Percentiles rank a stretch among this genome's conserved stretches.
phyloP scores from a whole-genome alignment of 2,113 vertebrate genomes.

The Sebastes schlegelii region DNA sequence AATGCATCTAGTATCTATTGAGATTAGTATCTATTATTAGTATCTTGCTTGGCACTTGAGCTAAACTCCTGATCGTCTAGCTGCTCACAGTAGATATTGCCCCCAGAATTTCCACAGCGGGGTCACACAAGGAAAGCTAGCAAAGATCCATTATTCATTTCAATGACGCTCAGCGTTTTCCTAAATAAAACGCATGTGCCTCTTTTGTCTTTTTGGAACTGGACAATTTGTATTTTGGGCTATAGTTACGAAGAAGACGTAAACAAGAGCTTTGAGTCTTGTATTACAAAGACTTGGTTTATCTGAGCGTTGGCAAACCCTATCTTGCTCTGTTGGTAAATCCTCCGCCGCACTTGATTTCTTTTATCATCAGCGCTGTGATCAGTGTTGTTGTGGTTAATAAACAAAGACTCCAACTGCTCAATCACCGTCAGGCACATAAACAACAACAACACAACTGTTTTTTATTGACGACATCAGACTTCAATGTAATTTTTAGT shows the following conservation, averaged over 20 bases:
- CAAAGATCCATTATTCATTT: conserved; percentile 27
- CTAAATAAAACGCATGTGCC: conserved; percentile 42
- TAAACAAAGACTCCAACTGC: conserved; percentile 23
- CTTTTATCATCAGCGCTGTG: conserved; percentile 35
- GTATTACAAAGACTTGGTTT: conserved; percentile 44
- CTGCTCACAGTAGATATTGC: not conserved
- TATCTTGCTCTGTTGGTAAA: conserved; percentile 22
- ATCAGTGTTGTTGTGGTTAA: conserved; percentile 50
- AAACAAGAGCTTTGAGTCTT: conserved; percentile 52
- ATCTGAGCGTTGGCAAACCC: conserved; percentile 34
- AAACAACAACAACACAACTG: conserved; percentile 3
- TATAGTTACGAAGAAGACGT: conserved; percentile 18
- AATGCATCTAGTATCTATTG: conserved; percentile 38
- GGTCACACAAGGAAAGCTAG: conserved; percentile 20
- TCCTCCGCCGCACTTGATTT: conserved; percentile 1
- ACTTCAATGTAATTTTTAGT: not conserved
- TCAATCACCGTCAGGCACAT: conserved; percentile 25
- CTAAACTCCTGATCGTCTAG: not conserved
- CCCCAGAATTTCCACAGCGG: not conserved
- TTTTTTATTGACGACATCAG: conserved; percentile 13
- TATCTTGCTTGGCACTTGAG: not conserved
- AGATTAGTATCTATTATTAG: conserved; percentile 58
- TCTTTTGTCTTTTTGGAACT: conserved; percentile 28
- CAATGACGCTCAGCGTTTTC: conserved; percentile 24
- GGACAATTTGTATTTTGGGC: conserved; percentile 39